These are phyloP conservation scores for Thripadectes ignobilis DNA, from an alignment of 2,797 vertebrate genomes.

Conservation along the genomic window DNA sequence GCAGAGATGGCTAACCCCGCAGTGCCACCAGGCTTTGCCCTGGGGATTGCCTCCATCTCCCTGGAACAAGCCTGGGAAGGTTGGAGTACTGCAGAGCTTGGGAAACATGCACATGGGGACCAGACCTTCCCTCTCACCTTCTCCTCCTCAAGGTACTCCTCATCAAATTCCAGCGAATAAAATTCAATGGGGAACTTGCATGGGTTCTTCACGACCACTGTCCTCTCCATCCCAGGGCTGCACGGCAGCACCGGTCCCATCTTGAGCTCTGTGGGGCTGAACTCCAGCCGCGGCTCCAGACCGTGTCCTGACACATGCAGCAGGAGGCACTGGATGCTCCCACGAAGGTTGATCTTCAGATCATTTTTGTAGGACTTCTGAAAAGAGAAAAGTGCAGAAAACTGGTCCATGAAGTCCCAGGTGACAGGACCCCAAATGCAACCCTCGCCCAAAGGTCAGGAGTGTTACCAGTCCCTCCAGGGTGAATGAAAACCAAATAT, in stretches of 20 bases:
- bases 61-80: not conserved
- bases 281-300: slow-evolving; percentile 83
- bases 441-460: not conserved
- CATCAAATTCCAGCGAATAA: slow-evolving; percentile 89
- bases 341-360: slow-evolving; percentile 76
- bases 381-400: slow-evolving; percentile 51
- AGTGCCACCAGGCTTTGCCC: not conserved
- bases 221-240: slow-evolving; percentile 65
- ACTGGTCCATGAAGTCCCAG: not conserved
- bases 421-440: not conserved
- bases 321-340: slow-evolving; percentile 76
- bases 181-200: slow-evolving; percentile 90
- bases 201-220: slow-evolving; percentile 84
- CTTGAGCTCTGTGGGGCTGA: slow-evolving; percentile 74
- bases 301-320: slow-evolving; percentile 80
- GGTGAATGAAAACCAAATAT: not conserved
- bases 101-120: fast-evolving
- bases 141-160: slow-evolving; percentile 86
- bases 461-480: not conserved
- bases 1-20: not conserved
- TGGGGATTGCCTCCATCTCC: not conserved
- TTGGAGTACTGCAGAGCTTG: not conserved
- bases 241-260: slow-evolving; percentile 82
- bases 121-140: slow-evolving; percentile 75
- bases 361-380: slow-evolving; percentile 82